Conservation (phyloP, 2,113 vertebrate species). For the Misgurnus mizolepis region DNA sequence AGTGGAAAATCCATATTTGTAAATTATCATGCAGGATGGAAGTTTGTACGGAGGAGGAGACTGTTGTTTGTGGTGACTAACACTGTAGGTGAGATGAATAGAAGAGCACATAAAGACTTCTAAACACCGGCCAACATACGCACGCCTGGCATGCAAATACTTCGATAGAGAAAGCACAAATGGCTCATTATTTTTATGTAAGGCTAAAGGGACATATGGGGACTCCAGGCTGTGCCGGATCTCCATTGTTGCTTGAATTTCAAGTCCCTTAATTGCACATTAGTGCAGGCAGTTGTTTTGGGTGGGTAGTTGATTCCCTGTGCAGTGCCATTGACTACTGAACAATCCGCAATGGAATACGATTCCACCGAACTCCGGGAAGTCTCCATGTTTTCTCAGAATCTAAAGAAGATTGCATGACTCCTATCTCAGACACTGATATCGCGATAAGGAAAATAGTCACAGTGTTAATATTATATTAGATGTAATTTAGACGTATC, state of each 20-base stretch:
- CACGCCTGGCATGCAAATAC: background rate
- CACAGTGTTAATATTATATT: conserved; percentile 37
- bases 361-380: conserved; percentile 18
- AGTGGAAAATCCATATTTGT: conserved; percentile 36
- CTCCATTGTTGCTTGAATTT: conserved; percentile 15
- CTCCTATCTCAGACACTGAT: conserved; percentile 38
- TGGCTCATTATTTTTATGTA: conserved; percentile 20
- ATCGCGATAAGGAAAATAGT: conserved; percentile 36
- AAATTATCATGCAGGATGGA: conserved; percentile 12
- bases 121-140: background rate
- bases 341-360: conserved; percentile 22
- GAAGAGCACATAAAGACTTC: background rate
- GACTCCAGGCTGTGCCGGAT: conserved; percentile 21
- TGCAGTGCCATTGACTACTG: conserved; percentile 18
- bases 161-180: conserved; percentile 19
- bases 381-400: conserved; percentile 28
- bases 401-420: conserved; percentile 26
- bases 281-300: conserved; percentile 2
- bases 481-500: too few species aligned
- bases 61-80: background rate
- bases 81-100: background rate
- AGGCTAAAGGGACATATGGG: conserved; percentile 16
- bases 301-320: conserved; percentile 10
- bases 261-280: conserved; percentile 22
- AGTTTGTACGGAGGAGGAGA: background rate